Base-by-base conservation (phyloP, 2,113 vertebrate species). In the Talpa occidentalis region DNA sequence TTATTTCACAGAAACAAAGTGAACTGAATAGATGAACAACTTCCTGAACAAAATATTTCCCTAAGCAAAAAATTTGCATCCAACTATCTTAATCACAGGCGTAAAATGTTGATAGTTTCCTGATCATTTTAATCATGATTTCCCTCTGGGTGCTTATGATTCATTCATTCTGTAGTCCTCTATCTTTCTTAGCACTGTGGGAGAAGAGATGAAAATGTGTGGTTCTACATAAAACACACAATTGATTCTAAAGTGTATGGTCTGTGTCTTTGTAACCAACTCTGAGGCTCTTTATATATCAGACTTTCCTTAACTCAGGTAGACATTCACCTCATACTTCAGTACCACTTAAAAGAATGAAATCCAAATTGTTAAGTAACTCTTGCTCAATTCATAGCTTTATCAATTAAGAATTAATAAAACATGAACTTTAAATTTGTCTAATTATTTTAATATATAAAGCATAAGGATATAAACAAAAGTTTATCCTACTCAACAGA, bases 1-100 rank as follows among this genome's bases (percentile, higher is more conserved):
- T 87, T 93, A 40, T 40, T 84, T 88, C 49, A 88, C 9, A 52
- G 32, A 67, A 91, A 37, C 32, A 85, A 91, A 82, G n/a, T 66
- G 22, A 40, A 83, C 11, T 67, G 21, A 86, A 60, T 42, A 21
- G 11, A 22, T 72, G 28, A 67, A 44, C 16, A 90, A 66, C 11
- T 83, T 54, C 28, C 32, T 95, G 28, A 11, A 52, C 5, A 91
- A 88, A 84, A 67, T 67, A 84, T 37, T 79, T 84, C 47, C 35
- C 49, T 35, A 40, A 84, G 40, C 14, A 49, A 83, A 69, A 78
- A 89, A 16, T 72, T 47, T 72, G 35, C 12, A 49, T 47, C 35
- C 14, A 90, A 90, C 66, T 67, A 54, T 88, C 16, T 76, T 76
- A 44, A 95, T 10, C 60, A 12, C 32, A 54, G 8, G 8, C 37